These are phyloP conservation scores for Epinotia bilunana DNA, from an alignment of 2,888 invertebrate species.

Conservation along the genomic window DNA sequence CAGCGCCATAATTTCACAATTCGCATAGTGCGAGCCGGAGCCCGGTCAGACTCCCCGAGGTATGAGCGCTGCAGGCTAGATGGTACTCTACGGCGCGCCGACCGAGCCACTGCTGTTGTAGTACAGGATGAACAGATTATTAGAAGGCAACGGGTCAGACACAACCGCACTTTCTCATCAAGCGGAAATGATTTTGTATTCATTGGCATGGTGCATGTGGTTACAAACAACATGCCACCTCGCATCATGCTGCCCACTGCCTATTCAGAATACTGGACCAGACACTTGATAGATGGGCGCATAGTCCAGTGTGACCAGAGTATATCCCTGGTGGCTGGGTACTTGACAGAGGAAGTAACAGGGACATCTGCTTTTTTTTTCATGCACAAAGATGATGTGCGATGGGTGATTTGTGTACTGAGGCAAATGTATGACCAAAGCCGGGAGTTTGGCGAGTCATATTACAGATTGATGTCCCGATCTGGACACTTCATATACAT, in stretches of 20 bases:
- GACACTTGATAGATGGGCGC: constrained; percentile 94
- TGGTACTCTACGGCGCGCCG: constrained; percentile 85
- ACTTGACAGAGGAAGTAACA: constrained; percentile 94
- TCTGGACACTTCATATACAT: constrained; percentile 94
- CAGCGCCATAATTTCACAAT: constrained; percentile 84
- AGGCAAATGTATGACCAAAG: constrained; percentile 95
- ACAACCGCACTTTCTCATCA: constrained; percentile 79
- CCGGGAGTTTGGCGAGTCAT: constrained; percentile 93
- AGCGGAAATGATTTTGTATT: constrained; percentile 88
- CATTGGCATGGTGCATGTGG: constrained; percentile 89
- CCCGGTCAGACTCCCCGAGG: constrained; percentile 88
- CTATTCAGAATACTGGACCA: constrained; percentile 94
- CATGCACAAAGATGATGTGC: constrained; percentile 95
- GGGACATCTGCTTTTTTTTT: constrained; percentile 95
- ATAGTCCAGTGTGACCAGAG: constrained; percentile 96
- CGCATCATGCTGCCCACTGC: constrained; percentile 84
- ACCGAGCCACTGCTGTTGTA: constrained; percentile 82
- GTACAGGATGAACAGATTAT: constrained; percentile 81
- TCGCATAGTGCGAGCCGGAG: constrained; percentile 87
- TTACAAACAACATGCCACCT: constrained; percentile 84
- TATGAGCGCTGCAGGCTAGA: constrained; percentile 89
- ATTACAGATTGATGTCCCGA: constrained; percentile 91
- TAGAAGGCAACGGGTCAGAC: constrained; percentile 80
- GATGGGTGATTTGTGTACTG: constrained; percentile 94
- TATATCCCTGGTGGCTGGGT: constrained; percentile 94